Evolutionary conservation across 2,113 vertebrate species (phyloP).

Genomic region (Albula glossodonta): DNA sequence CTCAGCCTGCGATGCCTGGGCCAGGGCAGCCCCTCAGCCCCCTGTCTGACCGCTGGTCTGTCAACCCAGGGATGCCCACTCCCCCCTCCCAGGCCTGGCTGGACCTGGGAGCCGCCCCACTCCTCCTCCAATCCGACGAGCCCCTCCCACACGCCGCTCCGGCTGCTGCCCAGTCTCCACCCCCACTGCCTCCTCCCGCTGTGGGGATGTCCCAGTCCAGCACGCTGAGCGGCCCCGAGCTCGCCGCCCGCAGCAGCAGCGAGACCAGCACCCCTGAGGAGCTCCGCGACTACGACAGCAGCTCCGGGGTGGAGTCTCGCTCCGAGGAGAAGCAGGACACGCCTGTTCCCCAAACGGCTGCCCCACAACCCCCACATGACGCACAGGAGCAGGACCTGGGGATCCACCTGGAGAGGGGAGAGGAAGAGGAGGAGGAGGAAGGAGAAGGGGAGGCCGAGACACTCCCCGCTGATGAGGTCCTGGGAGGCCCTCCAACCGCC

Average conservation of each 20-base stretch:
- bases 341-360: background rate
- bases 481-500: conserved; percentile 56
- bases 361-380: conserved; percentile 47
- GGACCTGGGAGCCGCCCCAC: conserved; percentile 40
- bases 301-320: conserved; percentile 49
- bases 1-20: conserved; percentile 56
- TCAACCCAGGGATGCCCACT: conserved; percentile 51
- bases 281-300: conserved; percentile 65
- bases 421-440: conserved; percentile 52
- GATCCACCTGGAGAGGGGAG: conserved; percentile 46
- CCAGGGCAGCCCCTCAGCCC: conserved; percentile 42
- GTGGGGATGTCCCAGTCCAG: conserved; percentile 63
- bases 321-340: conserved; percentile 47
- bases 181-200: conserved; percentile 23
- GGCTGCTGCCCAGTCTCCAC: background rate
- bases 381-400: conserved; percentile 54
- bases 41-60: conserved; percentile 45
- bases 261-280: conserved; percentile 76
- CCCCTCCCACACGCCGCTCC: conserved; percentile 29
- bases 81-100: conserved; percentile 48
- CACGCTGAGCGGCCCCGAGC: conserved; percentile 67
- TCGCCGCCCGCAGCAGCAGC: conserved; percentile 69
- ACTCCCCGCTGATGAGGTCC: conserved; percentile 63
- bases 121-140: conserved; percentile 30
- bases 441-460: conserved; percentile 55